Evolutionary conservation across 2,113 vertebrate genomes (phyloP).

Genomic region (Ptychochromis oligacanthus): DNA sequence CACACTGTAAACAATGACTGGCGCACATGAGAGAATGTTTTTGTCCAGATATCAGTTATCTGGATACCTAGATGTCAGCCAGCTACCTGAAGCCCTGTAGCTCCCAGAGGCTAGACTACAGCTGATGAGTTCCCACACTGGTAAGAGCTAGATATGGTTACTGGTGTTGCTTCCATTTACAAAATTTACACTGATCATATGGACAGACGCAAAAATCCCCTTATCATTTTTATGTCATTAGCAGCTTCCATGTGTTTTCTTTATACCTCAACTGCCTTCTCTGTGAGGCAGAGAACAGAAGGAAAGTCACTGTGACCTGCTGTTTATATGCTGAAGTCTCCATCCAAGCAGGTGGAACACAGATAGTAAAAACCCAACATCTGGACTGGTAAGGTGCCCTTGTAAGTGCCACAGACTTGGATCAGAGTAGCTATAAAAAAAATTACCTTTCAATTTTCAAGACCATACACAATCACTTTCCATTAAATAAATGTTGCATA

Average conservation of each 20-base stretch:
- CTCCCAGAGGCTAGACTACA: background rate
- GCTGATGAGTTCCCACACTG: background rate
- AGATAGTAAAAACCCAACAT: slow-evolving; percentile 67
- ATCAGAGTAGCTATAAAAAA: slow-evolving; percentile 39
- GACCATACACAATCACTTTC: slow-evolving; percentile 31
- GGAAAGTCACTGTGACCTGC: slow-evolving; percentile 30
- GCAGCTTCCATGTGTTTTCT: slow-evolving; percentile 26
- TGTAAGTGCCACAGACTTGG: slow-evolving; percentile 9
- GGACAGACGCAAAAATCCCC: slow-evolving; percentile 18
- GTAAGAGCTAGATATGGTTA: background rate
- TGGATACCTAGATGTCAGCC: background rate
- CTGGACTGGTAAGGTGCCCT: slow-evolving; percentile 61
- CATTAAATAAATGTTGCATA: slow-evolving; percentile 3
- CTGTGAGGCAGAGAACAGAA: slow-evolving; percentile 4
- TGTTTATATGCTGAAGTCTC: slow-evolving; percentile 57
- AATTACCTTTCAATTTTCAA: slow-evolving; percentile 37
- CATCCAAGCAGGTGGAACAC: slow-evolving; percentile 66
- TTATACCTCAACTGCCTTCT: slow-evolving; percentile 3
- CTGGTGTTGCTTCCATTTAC: background rate
- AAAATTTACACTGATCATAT: slow-evolving; percentile 3
- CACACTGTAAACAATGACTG: no score
- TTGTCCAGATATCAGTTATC: background rate
- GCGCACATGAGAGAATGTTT: background rate
- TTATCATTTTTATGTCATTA: slow-evolving; percentile 41
- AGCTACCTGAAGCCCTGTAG: background rate